Base-by-base conservation (phyloP, 2,113 vertebrate genomes). In the Myiozetetes cayanensis region DNA sequence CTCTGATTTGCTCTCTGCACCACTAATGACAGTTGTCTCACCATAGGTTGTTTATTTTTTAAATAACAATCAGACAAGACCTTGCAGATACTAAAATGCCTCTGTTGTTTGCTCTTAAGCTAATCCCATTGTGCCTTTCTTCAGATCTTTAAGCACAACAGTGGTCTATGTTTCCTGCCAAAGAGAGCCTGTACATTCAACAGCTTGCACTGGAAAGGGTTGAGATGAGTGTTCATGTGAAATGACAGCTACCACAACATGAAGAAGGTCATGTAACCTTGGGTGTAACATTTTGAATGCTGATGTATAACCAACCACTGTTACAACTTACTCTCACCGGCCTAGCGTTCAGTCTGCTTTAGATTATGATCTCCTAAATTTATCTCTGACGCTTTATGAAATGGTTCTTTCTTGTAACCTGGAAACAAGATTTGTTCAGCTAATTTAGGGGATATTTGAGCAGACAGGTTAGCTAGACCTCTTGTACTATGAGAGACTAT, bases 281-380 rank as follows among this genome's bases (percentile, higher is more conserved):
- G 27, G 83, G 68, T 0, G 1, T 72, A 92, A 66, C 62, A 66
- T 62, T 74, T 83, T 43, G 65, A 89, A 87, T 31, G 46, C 18
- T 79, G 59, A 94, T 75, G 62, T 46, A 72, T n/a, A 85, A 62
- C 46, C 47, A 73, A 66, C 33, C 52, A 50, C 30, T 37, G 53
- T 55, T 85, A 53, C 44, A 89, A 66, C 87, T 92, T 61, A 66
- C n/a, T 95, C 65, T 90, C 89, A 39, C 0, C 4, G 2, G 77
- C 65, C 87, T 89, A 95, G 70, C 10, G 1, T 66, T 95, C 84
- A 58, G 73, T 63, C 50, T 89, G 81, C 62, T 62, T 91, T 73
- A 79, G 49, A 81, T 82, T 89, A 91, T 30, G 22, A 92, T 80
- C 75, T 81, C 87, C 61, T 91, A 92, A 91, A 90, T 85, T 89